phyloP scores from a whole-genome alignment of 2,888 invertebrate species.

The Cabera pusaria region DNA sequence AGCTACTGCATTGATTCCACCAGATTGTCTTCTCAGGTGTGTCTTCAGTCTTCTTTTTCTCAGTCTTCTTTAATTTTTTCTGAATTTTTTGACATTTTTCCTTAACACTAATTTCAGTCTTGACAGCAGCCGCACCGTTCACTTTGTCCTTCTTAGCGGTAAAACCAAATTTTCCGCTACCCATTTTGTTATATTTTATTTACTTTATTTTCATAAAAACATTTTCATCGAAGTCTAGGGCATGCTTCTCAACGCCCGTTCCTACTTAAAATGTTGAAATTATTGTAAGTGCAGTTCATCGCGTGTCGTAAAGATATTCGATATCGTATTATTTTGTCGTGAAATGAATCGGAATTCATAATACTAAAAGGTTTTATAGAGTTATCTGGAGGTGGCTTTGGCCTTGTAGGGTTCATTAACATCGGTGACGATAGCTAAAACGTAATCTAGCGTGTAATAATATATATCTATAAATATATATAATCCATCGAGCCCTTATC shows the following conservation, averaged over 20 bases:
- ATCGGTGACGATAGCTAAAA: slow-evolving; percentile 64
- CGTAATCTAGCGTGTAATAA: slow-evolving; percentile 72
- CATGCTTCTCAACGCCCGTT: slow-evolving; percentile 43
- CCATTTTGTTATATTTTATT: slow-evolving; percentile 67
- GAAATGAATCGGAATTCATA: slow-evolving; percentile 70
- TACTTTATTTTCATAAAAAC: slow-evolving; percentile 43
- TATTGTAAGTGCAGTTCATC: slow-evolving; percentile 51
- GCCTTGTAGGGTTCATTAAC: slow-evolving; percentile 78
- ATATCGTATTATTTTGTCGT: slow-evolving; percentile 71
- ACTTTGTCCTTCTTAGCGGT: slow-evolving; percentile 72
- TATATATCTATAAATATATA: no score
- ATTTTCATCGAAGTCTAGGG: slow-evolving; percentile 47
- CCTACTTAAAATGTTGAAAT: slow-evolving; percentile 51
- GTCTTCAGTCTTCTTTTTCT: slow-evolving; percentile 74
- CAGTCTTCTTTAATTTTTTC: slow-evolving; percentile 79
- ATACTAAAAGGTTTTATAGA: slow-evolving; percentile 79
- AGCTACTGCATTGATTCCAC: slow-evolving; percentile 78
- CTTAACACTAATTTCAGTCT: slow-evolving; percentile 78
- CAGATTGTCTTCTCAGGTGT: slow-evolving; percentile 74
- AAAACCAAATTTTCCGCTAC: slow-evolving; percentile 74
- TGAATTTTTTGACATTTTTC: slow-evolving; percentile 74
- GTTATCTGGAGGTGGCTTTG: slow-evolving; percentile 67
- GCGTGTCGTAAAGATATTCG: slow-evolving; percentile 71
- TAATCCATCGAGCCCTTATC: slow-evolving; percentile 53
- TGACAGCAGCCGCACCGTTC: slow-evolving; percentile 50